Conservation (phyloP, 2,113 vertebrate genomes). For the Opisthocomus hoazin region DNA sequence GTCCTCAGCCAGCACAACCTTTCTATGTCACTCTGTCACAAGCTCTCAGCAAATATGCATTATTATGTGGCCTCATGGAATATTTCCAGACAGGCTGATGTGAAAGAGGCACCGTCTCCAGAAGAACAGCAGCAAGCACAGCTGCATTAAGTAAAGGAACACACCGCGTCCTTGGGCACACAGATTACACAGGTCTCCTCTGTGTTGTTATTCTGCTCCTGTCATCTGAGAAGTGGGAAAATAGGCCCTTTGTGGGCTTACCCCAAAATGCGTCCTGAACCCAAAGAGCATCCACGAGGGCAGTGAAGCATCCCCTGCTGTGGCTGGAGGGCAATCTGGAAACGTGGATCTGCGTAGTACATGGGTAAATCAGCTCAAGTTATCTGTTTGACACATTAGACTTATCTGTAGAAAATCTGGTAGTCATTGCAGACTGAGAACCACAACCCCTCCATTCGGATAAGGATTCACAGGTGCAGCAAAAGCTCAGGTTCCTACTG, state of each 20-base stretch:
- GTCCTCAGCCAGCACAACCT: neutral
- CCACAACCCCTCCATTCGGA: neutral
- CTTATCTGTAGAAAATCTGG: neutral
- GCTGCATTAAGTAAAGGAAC: neutral
- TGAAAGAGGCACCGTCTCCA: neutral
- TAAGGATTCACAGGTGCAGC: neutral
- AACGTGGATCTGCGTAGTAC: rapidly evolving
- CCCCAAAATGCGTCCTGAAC: neutral
- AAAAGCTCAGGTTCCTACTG: neutral
- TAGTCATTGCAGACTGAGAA: neutral
- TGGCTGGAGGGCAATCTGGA: neutral
- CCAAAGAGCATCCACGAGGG: neutral
- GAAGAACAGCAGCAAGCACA: neutral
- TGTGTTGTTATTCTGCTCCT: neutral
- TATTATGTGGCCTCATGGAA: neutral
- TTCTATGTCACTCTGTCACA: neutral
- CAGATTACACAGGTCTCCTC: neutral
- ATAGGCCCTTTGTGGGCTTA: neutral
- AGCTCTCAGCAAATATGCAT: neutral
- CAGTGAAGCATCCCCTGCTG: neutral
- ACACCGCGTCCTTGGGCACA: neutral
- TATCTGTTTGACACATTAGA: neutral
- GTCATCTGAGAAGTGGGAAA: neutral
- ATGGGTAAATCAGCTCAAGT: neutral
- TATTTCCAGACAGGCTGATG: neutral